Evolutionary conservation across 1,140 invertebrate species (phyloP), one percentile per base, ranked within the genome.

Genomic region (Neotoxoptera formosana): DNA sequence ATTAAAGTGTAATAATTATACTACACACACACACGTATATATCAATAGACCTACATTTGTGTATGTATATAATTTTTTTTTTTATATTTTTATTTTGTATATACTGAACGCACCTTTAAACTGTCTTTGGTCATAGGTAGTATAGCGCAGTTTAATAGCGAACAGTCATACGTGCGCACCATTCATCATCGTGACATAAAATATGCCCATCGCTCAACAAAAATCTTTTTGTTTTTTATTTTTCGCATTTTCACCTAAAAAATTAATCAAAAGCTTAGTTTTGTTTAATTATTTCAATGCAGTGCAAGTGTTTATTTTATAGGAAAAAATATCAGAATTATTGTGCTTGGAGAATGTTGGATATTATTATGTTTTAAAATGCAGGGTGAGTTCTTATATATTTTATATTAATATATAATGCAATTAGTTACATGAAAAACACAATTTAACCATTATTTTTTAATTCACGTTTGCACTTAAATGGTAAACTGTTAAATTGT

Each of bases 311-410:
- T 53, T 53, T 53, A 53, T 36, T 84, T 84, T 41, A 1, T 84
- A 30, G 9, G 7, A 17, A 45, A 84, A 45, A 41, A 21, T 14
- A 41, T 84, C 23, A 14, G 8, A 23, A 41, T 89, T 89, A 11
- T 56, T 21, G 87, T 51, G n/a, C 41, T 89, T 34, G 51, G 30
- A 53, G 17, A 9, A 36, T 36, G 36, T 56, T 41, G 34, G 51
- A 89, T 89, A 56, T 30, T 89, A 90, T n/a, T 67, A 90, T 67
- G 89, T 45, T 90, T 90, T 90, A n/a, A 90, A 90, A 90, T 90
- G 89, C 89, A 3, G 23, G 56, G 89, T 90, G 89, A 90, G 89
- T 90, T 36, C 20, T 90, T 23, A 89, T 89, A 36, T 6, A 51
- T 87, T 47, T 84, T 84, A 84, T 84, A 45, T 34, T 76, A 30